Percentiles rank a stretch among this genome's conserved stretches.
These are phyloP conservation scores for Ornithorhynchus anatinus DNA, from an alignment of 2,113 vertebrate genomes.

Conservation along the genomic window DNA sequence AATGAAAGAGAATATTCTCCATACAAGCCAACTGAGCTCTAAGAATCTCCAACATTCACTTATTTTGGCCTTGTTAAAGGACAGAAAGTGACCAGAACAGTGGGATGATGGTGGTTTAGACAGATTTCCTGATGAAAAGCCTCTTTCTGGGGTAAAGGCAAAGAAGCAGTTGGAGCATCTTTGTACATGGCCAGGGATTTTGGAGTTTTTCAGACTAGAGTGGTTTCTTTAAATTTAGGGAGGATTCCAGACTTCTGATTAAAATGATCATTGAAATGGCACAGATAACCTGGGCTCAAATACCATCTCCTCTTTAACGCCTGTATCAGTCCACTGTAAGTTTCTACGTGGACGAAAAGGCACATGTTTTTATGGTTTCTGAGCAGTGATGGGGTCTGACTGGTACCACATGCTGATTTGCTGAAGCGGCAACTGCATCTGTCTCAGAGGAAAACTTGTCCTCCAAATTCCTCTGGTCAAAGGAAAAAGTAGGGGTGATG, in stretches of 20 bases:
- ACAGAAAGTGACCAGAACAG: slow-evolving; percentile 26
- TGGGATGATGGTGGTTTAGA: slow-evolving; percentile 12
- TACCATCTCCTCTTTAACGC: not conserved
- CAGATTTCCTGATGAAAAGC: slow-evolving; percentile 30
- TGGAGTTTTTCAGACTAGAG: not conserved
- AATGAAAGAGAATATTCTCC: slow-evolving; percentile 55
- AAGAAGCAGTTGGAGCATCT: slow-evolving; percentile 14
- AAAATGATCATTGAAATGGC: not conserved
- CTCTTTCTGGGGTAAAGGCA: not conserved
- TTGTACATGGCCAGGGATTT: slow-evolving; percentile 16
- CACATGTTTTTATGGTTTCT: not conserved
- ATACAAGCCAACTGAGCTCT: slow-evolving; percentile 47
- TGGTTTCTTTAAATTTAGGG: not conserved
- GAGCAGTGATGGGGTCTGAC: not conserved
- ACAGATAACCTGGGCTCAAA: not conserved
- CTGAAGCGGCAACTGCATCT: not conserved
- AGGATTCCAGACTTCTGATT: not conserved
- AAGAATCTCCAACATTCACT: slow-evolving; percentile 49
- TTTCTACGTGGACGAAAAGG: not conserved
- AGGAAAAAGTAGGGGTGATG: not conserved
- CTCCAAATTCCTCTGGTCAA: not conserved
- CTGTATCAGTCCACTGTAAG: not conserved
- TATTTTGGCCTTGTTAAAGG: slow-evolving; percentile 41
- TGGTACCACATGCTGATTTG: not conserved
- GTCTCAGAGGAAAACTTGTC: not conserved